These are phyloP conservation scores for Enoplosus armatus DNA, from an alignment of 2,797 vertebrate species.

Conservation along the genomic window DNA sequence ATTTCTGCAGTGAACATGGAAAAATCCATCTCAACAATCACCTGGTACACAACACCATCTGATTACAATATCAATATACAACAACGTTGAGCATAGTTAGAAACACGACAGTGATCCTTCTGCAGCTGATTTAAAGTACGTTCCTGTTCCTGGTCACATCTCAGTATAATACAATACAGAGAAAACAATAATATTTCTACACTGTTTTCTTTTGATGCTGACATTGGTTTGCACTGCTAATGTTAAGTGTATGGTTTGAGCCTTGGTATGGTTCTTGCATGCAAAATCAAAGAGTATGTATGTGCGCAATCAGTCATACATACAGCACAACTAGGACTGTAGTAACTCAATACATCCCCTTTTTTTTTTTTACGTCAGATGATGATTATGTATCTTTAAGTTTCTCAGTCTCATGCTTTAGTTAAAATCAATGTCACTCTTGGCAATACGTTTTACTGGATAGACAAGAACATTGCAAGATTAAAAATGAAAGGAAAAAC, in stretches of 20 bases:
- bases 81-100: neutral
- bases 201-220: slow-evolving; percentile 4
- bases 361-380: slow-evolving; percentile 1
- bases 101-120: neutral
- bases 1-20: slow-evolving; percentile 9
- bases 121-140: neutral
- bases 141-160: neutral
- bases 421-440: neutral
- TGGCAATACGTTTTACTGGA: neutral
- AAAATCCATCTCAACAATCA: slow-evolving; percentile 17
- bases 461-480: slow-evolving; percentile 24
- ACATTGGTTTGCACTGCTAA: slow-evolving; percentile 2
- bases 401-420: slow-evolving; percentile 27
- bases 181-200: neutral
- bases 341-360: neutral
- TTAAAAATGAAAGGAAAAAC: slow-evolving; percentile 25
- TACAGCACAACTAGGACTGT: neutral
- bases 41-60: neutral
- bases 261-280: slow-evolving; percentile 25
- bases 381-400: slow-evolving; percentile 11
- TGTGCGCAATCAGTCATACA: slow-evolving; percentile 6
- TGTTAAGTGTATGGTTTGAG: neutral
- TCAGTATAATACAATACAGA: slow-evolving; percentile 1
- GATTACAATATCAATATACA: neutral
- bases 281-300: slow-evolving; percentile 36